Base-by-base conservation (phyloP, 53 echinoderm and acorn worm genomes). In the Mesocentrotus franciscanus region DNA sequence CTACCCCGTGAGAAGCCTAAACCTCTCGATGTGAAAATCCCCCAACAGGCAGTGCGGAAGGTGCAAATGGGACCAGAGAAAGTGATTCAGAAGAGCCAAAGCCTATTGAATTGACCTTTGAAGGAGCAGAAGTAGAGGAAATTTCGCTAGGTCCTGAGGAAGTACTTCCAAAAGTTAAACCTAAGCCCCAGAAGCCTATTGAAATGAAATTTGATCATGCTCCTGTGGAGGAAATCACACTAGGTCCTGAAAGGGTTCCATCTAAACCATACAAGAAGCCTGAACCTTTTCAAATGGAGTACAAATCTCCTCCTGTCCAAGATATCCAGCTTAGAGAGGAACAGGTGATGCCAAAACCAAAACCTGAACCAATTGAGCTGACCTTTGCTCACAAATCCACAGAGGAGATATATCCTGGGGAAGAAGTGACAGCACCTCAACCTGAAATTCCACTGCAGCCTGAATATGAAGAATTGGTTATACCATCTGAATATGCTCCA, bases 41-140 rank as follows among this genome's bases (percentile, higher is more conserved):
- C 78, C 32, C 14, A 78, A 10, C 93, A 56, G 14, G 79, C 79
- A 17, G 93, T 93, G 32, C 58, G 76, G 27, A 93, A 93, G 56
- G 83, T 93, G n/a, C 58, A 18, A 30, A 57, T 79, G 33, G 93
- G 93, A 59, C 78, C 78, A 49, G 93, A 93, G 29, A 78, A 81
- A 58, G 32, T 93, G n/a, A 12, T 81, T 15, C 95, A 72, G 49
- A 64, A 76, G 93, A 71, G 18, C 74, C 71, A 62, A 42, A 96
- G 83, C 97, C 97, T 79, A 78, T 96, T 94, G 97, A 97, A n/a
- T 57, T 97, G 17, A 93, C 90, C 4, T 96, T 96, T 95, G 74
- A 92, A 92, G 92, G 92, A 75, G 92, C 92, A 92, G 42, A 42
- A 29, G 92, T 92, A 26, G 92, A 92, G 56, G 92, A 92, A 29